These are phyloP conservation scores for Telmatherina bonti DNA, from an alignment of 2,797 vertebrate genomes.

Conservation along the genomic window DNA sequence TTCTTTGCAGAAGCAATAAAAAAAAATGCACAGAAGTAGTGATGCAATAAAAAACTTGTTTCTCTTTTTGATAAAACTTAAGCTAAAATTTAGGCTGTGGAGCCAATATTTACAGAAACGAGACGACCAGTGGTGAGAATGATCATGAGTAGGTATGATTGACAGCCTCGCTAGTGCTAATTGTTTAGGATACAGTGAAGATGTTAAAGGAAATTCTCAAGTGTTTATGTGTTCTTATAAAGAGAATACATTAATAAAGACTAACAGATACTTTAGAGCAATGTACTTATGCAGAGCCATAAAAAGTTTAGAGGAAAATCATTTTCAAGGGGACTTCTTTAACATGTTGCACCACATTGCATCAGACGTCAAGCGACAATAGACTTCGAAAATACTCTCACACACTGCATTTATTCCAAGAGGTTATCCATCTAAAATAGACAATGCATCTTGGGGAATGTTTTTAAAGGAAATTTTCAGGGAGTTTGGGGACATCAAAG, in stretches of 20 bases:
- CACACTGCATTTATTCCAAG: slow-evolving; percentile 31
- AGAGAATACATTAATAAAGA: slow-evolving; percentile 28
- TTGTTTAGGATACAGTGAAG: slow-evolving; percentile 21
- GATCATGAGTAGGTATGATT: background rate
- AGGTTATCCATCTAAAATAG: slow-evolving; percentile 45
- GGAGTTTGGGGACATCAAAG: slow-evolving; percentile 34
- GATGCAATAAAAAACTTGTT: background rate
- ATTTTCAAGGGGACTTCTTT: slow-evolving; percentile 48
- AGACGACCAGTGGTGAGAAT: background rate
- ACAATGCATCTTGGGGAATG: slow-evolving; percentile 28
- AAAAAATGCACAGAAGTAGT: background rate
- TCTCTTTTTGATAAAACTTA: background rate
- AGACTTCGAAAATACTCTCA: slow-evolving; percentile 41
- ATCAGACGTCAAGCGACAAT: slow-evolving; percentile 66
- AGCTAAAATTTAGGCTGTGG: background rate
- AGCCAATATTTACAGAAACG: background rate
- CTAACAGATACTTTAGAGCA: slow-evolving; percentile 42
- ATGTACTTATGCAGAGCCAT: slow-evolving; percentile 44
- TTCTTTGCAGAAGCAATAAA: background rate
- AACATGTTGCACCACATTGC: slow-evolving; percentile 65
- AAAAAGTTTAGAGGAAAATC: slow-evolving; percentile 43
- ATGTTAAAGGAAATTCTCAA: background rate
- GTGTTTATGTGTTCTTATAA: slow-evolving; percentile 22
- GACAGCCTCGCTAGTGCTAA: slow-evolving; percentile 30
- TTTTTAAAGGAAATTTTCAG: slow-evolving; percentile 14